Conservation (phyloP, 2,888 invertebrate genomes). For the Formica aserva region DNA sequence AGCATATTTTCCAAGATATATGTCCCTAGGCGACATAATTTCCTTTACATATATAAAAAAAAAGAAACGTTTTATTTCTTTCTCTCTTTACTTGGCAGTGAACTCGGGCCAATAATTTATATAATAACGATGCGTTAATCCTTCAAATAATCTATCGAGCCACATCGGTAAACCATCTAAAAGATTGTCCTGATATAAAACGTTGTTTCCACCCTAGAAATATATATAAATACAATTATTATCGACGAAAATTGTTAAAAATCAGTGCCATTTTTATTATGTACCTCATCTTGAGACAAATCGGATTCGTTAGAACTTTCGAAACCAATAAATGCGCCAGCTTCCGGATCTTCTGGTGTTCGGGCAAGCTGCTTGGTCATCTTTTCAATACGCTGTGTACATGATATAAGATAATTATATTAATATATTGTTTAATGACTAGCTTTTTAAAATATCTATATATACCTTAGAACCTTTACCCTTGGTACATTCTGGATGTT, state of each 20-base stretch:
- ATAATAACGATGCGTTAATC: slow-evolving; percentile 97
- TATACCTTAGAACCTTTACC: slow-evolving; percentile 89
- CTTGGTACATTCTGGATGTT: slow-evolving; percentile 92
- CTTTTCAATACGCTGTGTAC: slow-evolving; percentile 89
- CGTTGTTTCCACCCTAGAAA: slow-evolving; percentile 84
- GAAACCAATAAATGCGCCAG: slow-evolving; percentile 95
- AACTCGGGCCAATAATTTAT: slow-evolving; percentile 99
- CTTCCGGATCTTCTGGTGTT: slow-evolving; percentile 89
- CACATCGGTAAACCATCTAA: slow-evolving; percentile 97
- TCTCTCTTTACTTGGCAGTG: slow-evolving; percentile 90
- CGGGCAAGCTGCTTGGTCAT: slow-evolving; percentile 87
- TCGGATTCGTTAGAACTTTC: slow-evolving; percentile 89
- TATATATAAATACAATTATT: neutral
- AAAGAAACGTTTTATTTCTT: slow-evolving; percentile 1
- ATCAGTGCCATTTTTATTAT: neutral
- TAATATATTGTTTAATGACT: neutral
- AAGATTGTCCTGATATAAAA: slow-evolving; percentile 91
- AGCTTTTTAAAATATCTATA: slow-evolving; percentile 5
- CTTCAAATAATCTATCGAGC: slow-evolving; percentile 98
- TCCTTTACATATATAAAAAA: slow-evolving; percentile 1
- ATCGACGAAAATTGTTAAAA: neutral
- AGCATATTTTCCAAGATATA: slow-evolving; percentile 1
- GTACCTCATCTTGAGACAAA: slow-evolving; percentile 83
- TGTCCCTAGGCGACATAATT: slow-evolving; percentile 13
- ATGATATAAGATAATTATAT: slow-evolving; percentile 13